Evolutionary conservation across 2,888 invertebrate genomes (phyloP).

Genomic region (Pammene fasciana): DNA sequence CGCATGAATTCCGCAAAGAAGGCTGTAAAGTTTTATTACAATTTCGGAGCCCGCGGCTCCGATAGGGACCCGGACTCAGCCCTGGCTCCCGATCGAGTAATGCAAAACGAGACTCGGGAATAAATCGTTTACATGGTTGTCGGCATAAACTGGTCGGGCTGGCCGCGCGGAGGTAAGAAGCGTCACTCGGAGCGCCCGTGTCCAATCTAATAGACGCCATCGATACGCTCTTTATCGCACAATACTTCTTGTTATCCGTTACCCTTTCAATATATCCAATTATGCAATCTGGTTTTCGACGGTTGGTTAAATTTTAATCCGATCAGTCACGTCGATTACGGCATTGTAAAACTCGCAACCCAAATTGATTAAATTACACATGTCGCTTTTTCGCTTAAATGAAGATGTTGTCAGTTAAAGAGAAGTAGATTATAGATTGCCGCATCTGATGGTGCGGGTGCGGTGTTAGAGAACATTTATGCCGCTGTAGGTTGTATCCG

Average conservation of each 20-base stretch:
- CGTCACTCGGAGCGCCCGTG: conserved; percentile 49
- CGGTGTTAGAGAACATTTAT: conserved; percentile 52
- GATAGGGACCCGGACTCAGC: conserved; percentile 57
- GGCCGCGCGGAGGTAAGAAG: conserved; percentile 67
- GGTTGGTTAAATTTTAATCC: not conserved
- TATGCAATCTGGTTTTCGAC: conserved; percentile 19
- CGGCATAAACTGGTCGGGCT: conserved; percentile 81
- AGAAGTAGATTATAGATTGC: conserved; percentile 52
- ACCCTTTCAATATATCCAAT: conserved; percentile 25
- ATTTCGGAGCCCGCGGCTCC: conserved; percentile 39
- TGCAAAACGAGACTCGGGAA: conserved; percentile 80
- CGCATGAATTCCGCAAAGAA: conserved; percentile 39
- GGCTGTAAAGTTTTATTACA: conserved; percentile 44
- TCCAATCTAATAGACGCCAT: conserved; percentile 33
- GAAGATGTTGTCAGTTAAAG: conserved; percentile 43
- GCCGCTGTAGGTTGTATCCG: conserved; percentile 62
- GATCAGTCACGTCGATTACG: not conserved
- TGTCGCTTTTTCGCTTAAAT: conserved; percentile 27
- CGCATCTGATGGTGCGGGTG: conserved; percentile 68
- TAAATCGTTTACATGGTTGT: conserved; percentile 84
- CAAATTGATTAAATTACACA: conserved; percentile 29
- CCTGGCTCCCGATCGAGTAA: conserved; percentile 79
- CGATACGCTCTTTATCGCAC: conserved; percentile 37
- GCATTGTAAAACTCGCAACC: not conserved
- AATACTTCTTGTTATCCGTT: conserved; percentile 38